Evolutionary conservation across 2,888 invertebrate species (phyloP), one percentile per base, ranked within the genome.

Genomic region (Drosophila affinis): DNA sequence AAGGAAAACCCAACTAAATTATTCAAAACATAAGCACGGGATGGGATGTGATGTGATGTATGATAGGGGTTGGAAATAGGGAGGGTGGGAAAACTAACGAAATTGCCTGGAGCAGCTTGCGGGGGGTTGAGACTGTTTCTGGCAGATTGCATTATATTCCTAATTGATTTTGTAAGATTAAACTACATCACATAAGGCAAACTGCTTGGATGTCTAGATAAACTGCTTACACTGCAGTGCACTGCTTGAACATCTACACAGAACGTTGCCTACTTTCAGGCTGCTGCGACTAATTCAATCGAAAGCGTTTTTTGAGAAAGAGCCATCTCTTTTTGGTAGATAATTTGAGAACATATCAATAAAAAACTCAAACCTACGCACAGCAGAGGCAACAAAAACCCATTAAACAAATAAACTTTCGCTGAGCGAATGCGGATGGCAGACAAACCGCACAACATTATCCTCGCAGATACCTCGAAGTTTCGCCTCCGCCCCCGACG

Each of bases 21-120:
- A 85, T 82, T 82, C 86, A 82, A 79, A 87, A 79, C 83, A 82
- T 73, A 77, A 85, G 79, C 81, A 73, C 65, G 74, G 64, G 62
- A 71, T 85, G 46, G 47, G 83, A 77, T 79, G 67, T 79, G 62
- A 71, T 85, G 46, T 57, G 83, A 77, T 79, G 67, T 79, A 75
- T 77, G 59, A 64, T 59, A 46, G n/a, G 48, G 29, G 62, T 56
- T 64, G 34, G 45, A 32, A 14, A 52, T 29, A 51, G n/a, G n/a
- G n/a, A n/a, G n/a, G n/a, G 44, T 27, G 39, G 21, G 14, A 48
- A 47, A 44, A 46, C 46, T 32, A 32, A 29, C 29, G 39, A 52
- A 65, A 55, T 58, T 46, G 57, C n/a, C n/a, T n/a, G n/a, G n/a
- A n/a, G n/a, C n/a, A n/a, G n/a, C n/a, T n/a, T 2, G 32, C 7